Evolutionary conservation across 2,113 vertebrate species (phyloP), one percentile per base, ranked within the genome.

Genomic region (Myotis davidii): DNA sequence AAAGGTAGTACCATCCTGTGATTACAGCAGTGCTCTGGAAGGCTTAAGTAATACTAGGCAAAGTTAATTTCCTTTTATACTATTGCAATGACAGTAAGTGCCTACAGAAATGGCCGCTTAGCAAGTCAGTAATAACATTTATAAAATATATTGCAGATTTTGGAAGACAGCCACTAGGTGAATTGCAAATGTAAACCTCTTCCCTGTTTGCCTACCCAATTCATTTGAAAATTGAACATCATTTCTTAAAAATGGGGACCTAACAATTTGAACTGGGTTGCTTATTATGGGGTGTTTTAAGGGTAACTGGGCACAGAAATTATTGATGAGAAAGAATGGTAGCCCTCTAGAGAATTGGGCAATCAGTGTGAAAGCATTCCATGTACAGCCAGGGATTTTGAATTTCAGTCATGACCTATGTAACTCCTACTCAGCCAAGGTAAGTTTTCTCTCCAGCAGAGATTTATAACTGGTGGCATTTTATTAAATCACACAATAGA

Each of bases 21-120:
- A 73, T 77, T 91, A 56, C 56, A 74, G 83, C 85, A 50, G 74
- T 3, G 6, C 39, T 73, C 95, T 91, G 94, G 90, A 92, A 96
- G 72, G 48, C 97, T 85, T 84, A 89, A 83, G 91, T 54, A 85
- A 59, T 74, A 95, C 93, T 94, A 85, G 95, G 94, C 94, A 81
- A 94, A 97, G 95, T 96, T 83, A 90, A 96, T 97, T 95, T 92
- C 77, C 95, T 69, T 96, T 97, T 95, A 48, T 89, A 69, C 70
- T 45, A 72, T 39, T 37, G 84, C 94, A 96, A 18, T 95, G 95
- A 96, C 84, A 88, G 76, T 94, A 95, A 97, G 45, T 91, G 90
- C 94, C 91, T 94, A 91, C 76, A 84, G 92, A 97, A 97, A 96
- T 96, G 96, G 96, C 95, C 4, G 11, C 86, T 97, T 86, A 96